A percentile compares a stretch with the other conserved stretches of the same genome.
Evolutionary conservation across 2,888 invertebrate species (phyloP).

Genomic region (Laothoe populi): DNA sequence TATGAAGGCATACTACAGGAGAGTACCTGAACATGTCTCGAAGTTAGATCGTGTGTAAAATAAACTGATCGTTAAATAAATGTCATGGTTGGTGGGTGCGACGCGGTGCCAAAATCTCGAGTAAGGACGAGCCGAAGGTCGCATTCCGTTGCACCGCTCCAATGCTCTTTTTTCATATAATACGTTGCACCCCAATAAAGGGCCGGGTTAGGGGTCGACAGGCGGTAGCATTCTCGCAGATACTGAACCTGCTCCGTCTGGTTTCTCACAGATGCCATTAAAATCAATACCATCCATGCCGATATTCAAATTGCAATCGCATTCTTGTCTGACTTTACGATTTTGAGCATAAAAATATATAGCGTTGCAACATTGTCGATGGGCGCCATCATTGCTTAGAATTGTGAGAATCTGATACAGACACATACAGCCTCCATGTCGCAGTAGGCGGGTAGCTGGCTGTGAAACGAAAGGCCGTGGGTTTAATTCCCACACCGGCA

Average conservation of each 20-base stretch:
- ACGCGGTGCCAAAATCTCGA: slow-evolving; percentile 65
- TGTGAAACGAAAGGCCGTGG: no score
- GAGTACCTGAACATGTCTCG: slow-evolving; percentile 14
- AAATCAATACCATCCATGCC: slow-evolving; percentile 7
- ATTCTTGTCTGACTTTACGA: background rate
- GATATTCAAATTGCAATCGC: slow-evolving; percentile 4
- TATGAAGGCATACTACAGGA: background rate
- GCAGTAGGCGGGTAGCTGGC: no score
- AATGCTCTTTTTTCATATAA: slow-evolving; percentile 52
- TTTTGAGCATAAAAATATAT: background rate
- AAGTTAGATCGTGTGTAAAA: slow-evolving; percentile 8
- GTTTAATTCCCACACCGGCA: no score
- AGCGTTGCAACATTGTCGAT: background rate
- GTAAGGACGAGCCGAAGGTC: slow-evolving; percentile 72
- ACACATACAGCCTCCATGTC: no score
- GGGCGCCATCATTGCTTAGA: no score
- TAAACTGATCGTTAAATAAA: slow-evolving; percentile 45
- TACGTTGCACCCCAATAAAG: slow-evolving; percentile 55
- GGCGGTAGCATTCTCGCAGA: slow-evolving; percentile 31
- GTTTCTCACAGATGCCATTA: slow-evolving; percentile 26
- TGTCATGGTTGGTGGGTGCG: slow-evolving; percentile 65
- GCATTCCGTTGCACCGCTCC: slow-evolving; percentile 55
- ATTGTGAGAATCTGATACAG: no score
- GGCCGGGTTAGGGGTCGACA: slow-evolving; percentile 39
- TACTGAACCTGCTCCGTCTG: slow-evolving; percentile 37